Evolutionary conservation across 64 coral and sea anemone species (phyloP).

Genomic region (Acropora yongei): DNA sequence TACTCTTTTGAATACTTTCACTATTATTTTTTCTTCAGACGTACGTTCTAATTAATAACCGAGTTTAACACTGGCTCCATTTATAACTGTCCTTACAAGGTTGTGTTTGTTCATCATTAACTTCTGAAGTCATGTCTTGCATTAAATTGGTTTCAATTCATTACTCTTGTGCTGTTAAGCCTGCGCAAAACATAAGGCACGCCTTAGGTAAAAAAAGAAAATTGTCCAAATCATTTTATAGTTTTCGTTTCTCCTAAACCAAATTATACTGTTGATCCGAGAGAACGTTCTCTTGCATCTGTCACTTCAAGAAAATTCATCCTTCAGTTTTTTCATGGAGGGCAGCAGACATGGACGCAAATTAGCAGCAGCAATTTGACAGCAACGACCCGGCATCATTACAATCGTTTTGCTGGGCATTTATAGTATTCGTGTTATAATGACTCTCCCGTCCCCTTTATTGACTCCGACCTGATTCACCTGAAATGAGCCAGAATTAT

Average conservation of each 20-base stretch:
- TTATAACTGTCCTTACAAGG: background rate
- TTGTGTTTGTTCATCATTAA: background rate
- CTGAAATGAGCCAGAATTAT: conserved; percentile 53
- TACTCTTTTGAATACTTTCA: background rate
- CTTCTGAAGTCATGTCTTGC: background rate
- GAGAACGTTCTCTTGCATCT: too few species aligned
- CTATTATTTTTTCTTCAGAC: background rate
- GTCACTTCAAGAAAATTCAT: too few species aligned
- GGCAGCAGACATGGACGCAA: background rate
- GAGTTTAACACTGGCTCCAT: background rate
- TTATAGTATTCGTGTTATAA: conserved; percentile 38
- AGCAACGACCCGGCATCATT: background rate
- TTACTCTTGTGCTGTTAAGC: background rate
- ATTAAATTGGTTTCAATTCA: background rate
- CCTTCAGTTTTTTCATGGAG: background rate
- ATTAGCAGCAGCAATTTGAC: background rate
- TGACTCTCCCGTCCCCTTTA: conserved; percentile 69
- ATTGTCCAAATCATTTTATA: background rate
- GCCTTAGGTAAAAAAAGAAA: background rate
- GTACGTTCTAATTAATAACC: background rate
- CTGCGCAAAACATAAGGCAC: background rate
- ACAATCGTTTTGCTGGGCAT: background rate
- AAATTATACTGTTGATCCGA: too few species aligned
- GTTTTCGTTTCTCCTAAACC: too few species aligned
- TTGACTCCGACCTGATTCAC: conserved; percentile 59